phyloP scores from a whole-genome alignment of 2,113 vertebrate species.

The Numenius arquata region DNA sequence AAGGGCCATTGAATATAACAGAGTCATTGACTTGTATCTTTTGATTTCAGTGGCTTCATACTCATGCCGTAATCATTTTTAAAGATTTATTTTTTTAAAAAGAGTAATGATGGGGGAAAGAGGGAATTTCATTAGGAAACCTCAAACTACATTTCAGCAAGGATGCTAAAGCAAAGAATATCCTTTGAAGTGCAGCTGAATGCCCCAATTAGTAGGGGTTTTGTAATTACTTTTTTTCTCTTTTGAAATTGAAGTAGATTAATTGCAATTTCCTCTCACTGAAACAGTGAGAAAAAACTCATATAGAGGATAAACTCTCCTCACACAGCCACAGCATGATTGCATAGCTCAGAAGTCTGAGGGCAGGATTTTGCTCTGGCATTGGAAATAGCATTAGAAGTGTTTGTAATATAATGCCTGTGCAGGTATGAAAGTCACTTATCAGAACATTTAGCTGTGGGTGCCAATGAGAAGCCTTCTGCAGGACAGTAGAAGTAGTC shows the following conservation, averaged over 20 bases:
- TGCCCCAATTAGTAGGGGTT: constrained; percentile 26
- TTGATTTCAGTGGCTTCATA: neutral
- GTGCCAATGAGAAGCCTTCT: neutral
- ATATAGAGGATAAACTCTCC: neutral
- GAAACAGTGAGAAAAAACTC: neutral
- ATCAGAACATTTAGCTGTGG: neutral
- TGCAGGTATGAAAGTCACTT: neutral
- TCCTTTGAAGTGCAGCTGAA: constrained; percentile 4
- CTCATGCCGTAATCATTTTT: neutral
- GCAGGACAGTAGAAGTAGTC: neutral
- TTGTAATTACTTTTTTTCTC: neutral
- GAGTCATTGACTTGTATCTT: neutral
- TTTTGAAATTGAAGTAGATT: constrained; percentile 5
- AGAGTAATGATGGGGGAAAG: neutral
- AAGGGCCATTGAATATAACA: neutral
- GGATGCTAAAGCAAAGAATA: neutral
- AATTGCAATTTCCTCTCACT: neutral
- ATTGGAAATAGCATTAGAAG: neutral
- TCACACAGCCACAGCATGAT: neutral
- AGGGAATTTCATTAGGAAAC: neutral
- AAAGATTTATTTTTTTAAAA: neutral
- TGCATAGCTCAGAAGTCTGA: neutral
- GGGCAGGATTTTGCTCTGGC: neutral
- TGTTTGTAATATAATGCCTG: neutral
- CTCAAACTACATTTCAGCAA: constrained; percentile 2